Conservation (phyloP, 2,113 vertebrate genomes). For the Aspidoscelis tigris region DNA sequence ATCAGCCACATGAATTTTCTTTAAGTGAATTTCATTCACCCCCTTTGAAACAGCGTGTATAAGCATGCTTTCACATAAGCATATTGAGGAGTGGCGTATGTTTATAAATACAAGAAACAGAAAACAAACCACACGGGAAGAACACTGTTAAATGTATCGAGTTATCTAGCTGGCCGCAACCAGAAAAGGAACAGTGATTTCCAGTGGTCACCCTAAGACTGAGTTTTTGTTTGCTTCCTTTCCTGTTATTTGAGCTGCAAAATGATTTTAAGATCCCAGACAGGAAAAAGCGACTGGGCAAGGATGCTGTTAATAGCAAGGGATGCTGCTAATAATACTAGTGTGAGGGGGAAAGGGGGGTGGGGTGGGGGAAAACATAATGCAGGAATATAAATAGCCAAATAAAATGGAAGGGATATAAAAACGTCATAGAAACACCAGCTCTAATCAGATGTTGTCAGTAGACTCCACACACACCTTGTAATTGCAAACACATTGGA, state of each 20-base stretch:
- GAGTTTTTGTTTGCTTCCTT: neutral
- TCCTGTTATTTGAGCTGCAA: neutral
- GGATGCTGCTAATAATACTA: conserved; percentile 44
- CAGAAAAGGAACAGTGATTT: neutral
- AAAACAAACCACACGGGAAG: neutral
- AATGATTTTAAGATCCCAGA: neutral
- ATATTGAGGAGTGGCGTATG: neutral
- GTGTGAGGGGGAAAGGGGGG: conserved; percentile 45
- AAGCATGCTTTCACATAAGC: neutral
- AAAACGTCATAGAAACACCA: conserved; percentile 70
- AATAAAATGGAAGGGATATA: conserved; percentile 70
- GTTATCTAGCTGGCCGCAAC: neutral
- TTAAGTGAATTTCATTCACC: conserved; percentile 2
- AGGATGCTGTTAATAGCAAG: conserved; percentile 45
- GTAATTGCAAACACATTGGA: conserved; percentile 73
- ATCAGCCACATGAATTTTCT: neutral
- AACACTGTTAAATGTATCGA: neutral
- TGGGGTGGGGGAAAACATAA: conserved; percentile 50
- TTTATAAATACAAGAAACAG: neutral
- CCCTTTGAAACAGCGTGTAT: conserved; percentile 34
- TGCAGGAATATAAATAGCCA: conserved; percentile 64
- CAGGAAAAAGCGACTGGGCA: neutral
- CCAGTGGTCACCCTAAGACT: neutral
- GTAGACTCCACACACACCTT: conserved; percentile 67
- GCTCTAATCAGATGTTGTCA: conserved; percentile 62